Evolutionary conservation across 2,113 vertebrate genomes (phyloP), one percentile per base, ranked within the genome.

Genomic region (Ammodytes marinus): DNA sequence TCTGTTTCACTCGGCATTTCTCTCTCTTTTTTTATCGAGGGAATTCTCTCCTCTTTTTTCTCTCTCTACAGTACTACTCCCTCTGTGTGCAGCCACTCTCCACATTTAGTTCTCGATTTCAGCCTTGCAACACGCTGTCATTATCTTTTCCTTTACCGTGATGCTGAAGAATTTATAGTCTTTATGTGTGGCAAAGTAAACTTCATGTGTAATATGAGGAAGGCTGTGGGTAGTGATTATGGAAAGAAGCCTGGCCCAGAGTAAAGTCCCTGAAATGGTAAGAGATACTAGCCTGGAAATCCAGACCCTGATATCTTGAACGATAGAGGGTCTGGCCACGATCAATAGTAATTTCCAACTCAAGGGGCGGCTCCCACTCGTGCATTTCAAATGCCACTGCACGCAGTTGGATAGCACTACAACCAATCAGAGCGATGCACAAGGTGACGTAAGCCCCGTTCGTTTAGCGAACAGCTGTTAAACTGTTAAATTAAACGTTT

Each of bases 221-320:
- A 64, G 17, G 49, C 59, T 70, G 49, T 57, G 86, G 73, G 57
- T 69, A 79, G 79, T 74, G 57, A 86, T 83, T 80, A 82, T 85
- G 50, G 50, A 86, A 80, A 86, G 68, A 4, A 85, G 52, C 19
- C n/a, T 73, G 49, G 4, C 64, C 52, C 27, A 14, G 70, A 77
- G 54, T 57, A 75, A 74, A 82, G 53, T 46, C 43, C 58, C 61
- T 69, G 43, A 83, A 27, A 73, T 69, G 67, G 65, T 50, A 80
- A 84, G 66, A 50, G 49, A 27, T 27, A 27, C 27, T 27, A 27
- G 27, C 27, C 27, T 27, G 27, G 27, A 27, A 27, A 27, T 27
- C 27, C 27, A 27, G 27, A 27, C 27, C 27, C 27, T 27, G 27
- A 27, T 27, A 27, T 27, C 27, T 27, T 27, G 27, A 27, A 27